A percentile compares a stretch with the other conserved stretches of the same genome.
Conservation (phyloP, 2,797 vertebrate genomes). For the Sparus aurata region DNA sequence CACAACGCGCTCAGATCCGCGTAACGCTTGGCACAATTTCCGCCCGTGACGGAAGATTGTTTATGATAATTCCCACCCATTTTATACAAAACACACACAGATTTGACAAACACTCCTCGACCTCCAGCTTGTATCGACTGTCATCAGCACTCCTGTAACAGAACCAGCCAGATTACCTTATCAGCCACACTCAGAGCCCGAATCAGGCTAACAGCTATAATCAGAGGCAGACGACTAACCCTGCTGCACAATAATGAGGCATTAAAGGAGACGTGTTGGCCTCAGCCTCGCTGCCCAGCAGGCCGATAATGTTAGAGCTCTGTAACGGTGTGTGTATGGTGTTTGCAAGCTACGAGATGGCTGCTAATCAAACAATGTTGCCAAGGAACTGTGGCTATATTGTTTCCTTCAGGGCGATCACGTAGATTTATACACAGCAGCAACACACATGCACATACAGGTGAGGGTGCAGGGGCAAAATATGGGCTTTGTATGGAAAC, state of each 20-base stretch:
- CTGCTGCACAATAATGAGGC: slow-evolving; percentile 42
- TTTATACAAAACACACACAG: slow-evolving; percentile 13
- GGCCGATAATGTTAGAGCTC: too few relatives aligned
- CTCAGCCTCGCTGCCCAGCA: too few relatives aligned
- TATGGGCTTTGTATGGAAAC: too few relatives aligned
- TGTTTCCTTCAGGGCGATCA: too few relatives aligned
- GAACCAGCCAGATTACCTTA: slow-evolving; percentile 64
- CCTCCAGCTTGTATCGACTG: slow-evolving; percentile 32
- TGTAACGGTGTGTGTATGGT: too few relatives aligned
- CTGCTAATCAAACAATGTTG: too few relatives aligned
- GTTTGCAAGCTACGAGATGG: too few relatives aligned
- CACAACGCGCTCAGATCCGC: neutral
- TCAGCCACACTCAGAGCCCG: slow-evolving; percentile 67
- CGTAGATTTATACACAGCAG: too few relatives aligned
- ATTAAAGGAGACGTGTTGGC: slow-evolving; percentile 25
- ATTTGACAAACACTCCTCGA: slow-evolving; percentile 22
- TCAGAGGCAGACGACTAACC: slow-evolving; percentile 48
- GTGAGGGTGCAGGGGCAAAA: too few relatives aligned
- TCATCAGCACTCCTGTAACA: slow-evolving; percentile 29
- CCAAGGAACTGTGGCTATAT: too few relatives aligned
- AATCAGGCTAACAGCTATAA: slow-evolving; percentile 56
- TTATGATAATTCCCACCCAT: slow-evolving; percentile 19
- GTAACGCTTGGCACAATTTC: slow-evolving; percentile 5
- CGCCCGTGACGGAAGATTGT: slow-evolving; percentile 14
- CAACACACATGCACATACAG: too few relatives aligned